phyloP scores from a whole-genome alignment of 2,113 vertebrate genomes.

The Recurvirostra avosetta region DNA sequence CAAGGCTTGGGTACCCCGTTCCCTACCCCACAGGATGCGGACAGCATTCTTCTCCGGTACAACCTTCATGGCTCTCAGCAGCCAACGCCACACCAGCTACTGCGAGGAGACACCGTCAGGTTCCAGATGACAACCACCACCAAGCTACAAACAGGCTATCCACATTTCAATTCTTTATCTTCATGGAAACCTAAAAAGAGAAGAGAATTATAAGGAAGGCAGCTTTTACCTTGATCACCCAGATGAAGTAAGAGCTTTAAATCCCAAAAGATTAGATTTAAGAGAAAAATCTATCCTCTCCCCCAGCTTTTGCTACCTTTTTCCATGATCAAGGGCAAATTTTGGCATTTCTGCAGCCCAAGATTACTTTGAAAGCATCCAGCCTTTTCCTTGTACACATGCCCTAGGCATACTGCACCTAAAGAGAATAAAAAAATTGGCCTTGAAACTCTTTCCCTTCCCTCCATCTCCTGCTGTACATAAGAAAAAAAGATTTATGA shows the following conservation, averaged over 20 bases:
- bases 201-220: conserved; percentile 18
- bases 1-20: conserved; percentile 86
- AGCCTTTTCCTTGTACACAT: background rate
- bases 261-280: background rate
- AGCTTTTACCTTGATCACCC: background rate
- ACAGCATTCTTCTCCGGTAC: conserved; percentile 96
- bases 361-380: background rate
- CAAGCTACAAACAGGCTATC: conserved; percentile 73
- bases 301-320: background rate
- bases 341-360: background rate
- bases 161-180: conserved; percentile 70
- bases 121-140: conserved; percentile 65
- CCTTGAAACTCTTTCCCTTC: background rate
- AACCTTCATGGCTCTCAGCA: conserved; percentile 80
- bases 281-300: background rate
- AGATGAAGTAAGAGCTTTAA: background rate
- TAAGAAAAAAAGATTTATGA: background rate
- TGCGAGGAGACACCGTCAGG: conserved; percentile 43
- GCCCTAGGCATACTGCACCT: background rate
- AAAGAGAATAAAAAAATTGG: background rate
- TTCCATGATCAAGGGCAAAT: background rate
- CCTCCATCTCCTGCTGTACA: background rate
- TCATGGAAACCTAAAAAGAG: conserved; percentile 74
- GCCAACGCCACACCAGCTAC: conserved; percentile 54
- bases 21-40: conserved; percentile 90